These are phyloP conservation scores for Orthonychiurus folsomi DNA, from an alignment of 2,888 invertebrate genomes.

Conservation along the genomic window DNA sequence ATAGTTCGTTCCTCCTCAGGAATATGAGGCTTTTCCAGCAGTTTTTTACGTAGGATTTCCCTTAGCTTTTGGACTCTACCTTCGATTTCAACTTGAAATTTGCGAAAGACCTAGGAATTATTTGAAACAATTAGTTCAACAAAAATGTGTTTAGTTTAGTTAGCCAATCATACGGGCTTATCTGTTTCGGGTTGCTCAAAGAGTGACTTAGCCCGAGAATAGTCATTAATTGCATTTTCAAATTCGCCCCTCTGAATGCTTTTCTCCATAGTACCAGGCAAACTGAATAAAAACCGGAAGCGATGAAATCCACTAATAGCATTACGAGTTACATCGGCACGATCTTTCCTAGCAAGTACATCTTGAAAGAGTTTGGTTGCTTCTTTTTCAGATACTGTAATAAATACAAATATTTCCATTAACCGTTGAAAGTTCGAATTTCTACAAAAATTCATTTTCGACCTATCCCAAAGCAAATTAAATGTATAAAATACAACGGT, in stretches of 20 bases:
- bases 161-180: slow-evolving; percentile 55
- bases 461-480: slow-evolving; percentile 14
- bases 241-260: slow-evolving; percentile 92
- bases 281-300: slow-evolving; percentile 89
- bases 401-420: background rate
- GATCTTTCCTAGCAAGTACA: slow-evolving; percentile 80
- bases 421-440: no score
- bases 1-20: slow-evolving; percentile 36
- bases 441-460: no score
- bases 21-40: slow-evolving; percentile 69
- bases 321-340: slow-evolving; percentile 91
- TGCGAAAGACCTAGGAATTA: slow-evolving; percentile 61
- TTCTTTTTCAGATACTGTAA: slow-evolving; percentile 73
- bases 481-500: background rate
- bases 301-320: slow-evolving; percentile 85
- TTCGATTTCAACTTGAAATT: slow-evolving; percentile 85
- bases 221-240: slow-evolving; percentile 95
- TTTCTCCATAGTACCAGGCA: slow-evolving; percentile 86
- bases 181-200: slow-evolving; percentile 76
- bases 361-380: slow-evolving; percentile 89
- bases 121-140: slow-evolving; percentile 5
- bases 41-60: slow-evolving; percentile 66
- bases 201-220: slow-evolving; percentile 86
- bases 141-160: background rate
- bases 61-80: slow-evolving; percentile 72